These are phyloP conservation scores for Neelides sp. DNA, from an alignment of 1,140 invertebrate genomes.

Conservation along the genomic window DNA sequence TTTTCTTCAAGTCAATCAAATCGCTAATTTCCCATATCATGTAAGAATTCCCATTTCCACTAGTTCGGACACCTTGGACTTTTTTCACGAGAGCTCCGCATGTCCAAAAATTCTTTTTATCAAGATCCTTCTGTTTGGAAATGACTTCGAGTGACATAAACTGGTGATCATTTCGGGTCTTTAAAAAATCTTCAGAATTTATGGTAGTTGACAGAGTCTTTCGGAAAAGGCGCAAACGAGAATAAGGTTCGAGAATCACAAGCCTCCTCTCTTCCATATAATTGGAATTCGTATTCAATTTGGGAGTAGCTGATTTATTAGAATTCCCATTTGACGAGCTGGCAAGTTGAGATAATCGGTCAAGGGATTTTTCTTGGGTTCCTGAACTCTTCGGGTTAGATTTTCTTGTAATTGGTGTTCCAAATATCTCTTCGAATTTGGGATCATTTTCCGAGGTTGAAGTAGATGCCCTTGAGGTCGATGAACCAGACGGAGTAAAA, in stretches of 20 bases:
- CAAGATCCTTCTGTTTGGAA: slow-evolving; percentile 4
- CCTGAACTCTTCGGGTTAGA: no score
- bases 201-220: no score
- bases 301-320: background rate
- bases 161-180: background rate
- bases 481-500: no score
- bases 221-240: background rate
- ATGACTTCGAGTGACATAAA: background rate
- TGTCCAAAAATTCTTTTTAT: slow-evolving; percentile 23
- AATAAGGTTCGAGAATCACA: background rate
- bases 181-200: no score
- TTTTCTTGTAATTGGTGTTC: no score
- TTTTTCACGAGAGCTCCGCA: slow-evolving; percentile 19
- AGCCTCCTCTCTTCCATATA: background rate
- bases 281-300: background rate
- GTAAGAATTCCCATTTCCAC: slow-evolving; percentile 30
- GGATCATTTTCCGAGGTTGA: background rate
- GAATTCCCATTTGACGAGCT: background rate
- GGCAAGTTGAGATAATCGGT: no score
- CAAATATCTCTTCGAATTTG: slow-evolving; percentile 23
- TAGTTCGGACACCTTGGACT: slow-evolving; percentile 14
- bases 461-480: background rate
- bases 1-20: slow-evolving; percentile 18
- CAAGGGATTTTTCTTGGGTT: background rate
- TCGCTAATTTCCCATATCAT: slow-evolving; percentile 27